Conservation (phyloP, 2,888 invertebrate species). For the Blastobasis lacticolella region DNA sequence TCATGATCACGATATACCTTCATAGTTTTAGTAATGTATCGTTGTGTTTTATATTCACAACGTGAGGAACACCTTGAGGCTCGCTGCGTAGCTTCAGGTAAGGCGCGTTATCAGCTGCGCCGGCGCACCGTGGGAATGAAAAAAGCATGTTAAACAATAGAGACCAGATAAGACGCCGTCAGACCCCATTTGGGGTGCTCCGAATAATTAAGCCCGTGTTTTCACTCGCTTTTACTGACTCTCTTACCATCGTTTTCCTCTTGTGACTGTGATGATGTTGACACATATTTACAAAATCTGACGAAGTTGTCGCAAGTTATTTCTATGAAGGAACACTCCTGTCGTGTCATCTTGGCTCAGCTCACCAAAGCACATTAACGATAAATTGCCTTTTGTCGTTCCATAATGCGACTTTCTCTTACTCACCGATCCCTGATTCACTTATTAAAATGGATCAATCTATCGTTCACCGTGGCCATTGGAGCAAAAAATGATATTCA, state of each 20-base stretch:
- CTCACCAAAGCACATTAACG: too few species aligned
- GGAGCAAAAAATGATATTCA: constrained; percentile 8
- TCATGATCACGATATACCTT: too few species aligned
- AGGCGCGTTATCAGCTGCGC: constrained; percentile 21
- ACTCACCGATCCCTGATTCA: too few species aligned
- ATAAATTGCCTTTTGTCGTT: too few species aligned
- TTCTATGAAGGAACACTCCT: too few species aligned
- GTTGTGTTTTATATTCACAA: background rate
- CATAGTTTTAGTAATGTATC: too few species aligned
- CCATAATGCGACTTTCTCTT: too few species aligned
- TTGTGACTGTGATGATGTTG: too few species aligned
- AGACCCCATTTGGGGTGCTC: constrained; percentile 63
- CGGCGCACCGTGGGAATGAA: constrained; percentile 66
- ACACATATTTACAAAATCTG: too few species aligned
- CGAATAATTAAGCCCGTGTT: constrained; percentile 54
- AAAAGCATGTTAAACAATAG: constrained; percentile 70
- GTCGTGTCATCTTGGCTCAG: too few species aligned
- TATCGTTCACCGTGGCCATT: background rate
- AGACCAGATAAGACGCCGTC: constrained; percentile 61
- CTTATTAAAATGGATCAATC: constrained; percentile 1
- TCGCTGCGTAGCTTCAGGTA: constrained; percentile 50
- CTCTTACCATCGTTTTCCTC: too few species aligned
- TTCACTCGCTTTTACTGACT: constrained; percentile 24
- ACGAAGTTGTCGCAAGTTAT: too few species aligned
- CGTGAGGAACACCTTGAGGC: constrained; percentile 20